Percentiles rank a stretch among this genome's conserved stretches.
phyloP scores from a whole-genome alignment of 2,113 vertebrate genomes.

The Ictalurus furcatus region DNA sequence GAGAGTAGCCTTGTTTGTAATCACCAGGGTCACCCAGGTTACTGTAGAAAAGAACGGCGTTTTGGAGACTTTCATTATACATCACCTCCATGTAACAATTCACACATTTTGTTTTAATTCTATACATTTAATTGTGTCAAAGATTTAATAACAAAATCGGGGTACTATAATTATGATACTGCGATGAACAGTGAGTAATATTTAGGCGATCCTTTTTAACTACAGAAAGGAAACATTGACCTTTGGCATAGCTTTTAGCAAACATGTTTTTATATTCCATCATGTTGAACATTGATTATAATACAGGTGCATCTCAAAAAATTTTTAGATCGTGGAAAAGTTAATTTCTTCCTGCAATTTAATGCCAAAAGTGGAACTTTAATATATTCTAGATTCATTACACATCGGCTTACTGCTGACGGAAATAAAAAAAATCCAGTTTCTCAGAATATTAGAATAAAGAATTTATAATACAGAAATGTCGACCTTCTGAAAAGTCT shows the following conservation, averaged over 20 bases:
- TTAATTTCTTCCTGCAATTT: too few relatives aligned
- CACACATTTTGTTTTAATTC: background rate
- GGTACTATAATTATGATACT: background rate
- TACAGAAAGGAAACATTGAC: background rate
- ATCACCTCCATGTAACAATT: background rate
- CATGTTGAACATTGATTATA: background rate
- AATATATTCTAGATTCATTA: too few relatives aligned
- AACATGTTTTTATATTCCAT: conserved; percentile 12
- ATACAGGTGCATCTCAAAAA: too few relatives aligned
- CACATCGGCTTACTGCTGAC: too few relatives aligned
- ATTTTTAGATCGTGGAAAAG: too few relatives aligned
- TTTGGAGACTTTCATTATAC: background rate
- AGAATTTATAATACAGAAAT: too few relatives aligned
- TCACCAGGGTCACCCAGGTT: background rate
- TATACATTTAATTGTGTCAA: background rate
- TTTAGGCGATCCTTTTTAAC: too few relatives aligned
- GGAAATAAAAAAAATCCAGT: too few relatives aligned
- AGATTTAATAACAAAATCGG: background rate
- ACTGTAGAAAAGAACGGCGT: background rate
- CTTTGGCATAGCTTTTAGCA: conserved; percentile 12
- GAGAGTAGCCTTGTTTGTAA: background rate
- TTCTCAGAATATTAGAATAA: too few relatives aligned
- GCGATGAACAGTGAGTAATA: background rate
- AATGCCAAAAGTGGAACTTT: too few relatives aligned
- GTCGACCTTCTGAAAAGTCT: too few relatives aligned